Conservation (phyloP, 2,797 vertebrate species). For the Leptoclinus maculatus region DNA sequence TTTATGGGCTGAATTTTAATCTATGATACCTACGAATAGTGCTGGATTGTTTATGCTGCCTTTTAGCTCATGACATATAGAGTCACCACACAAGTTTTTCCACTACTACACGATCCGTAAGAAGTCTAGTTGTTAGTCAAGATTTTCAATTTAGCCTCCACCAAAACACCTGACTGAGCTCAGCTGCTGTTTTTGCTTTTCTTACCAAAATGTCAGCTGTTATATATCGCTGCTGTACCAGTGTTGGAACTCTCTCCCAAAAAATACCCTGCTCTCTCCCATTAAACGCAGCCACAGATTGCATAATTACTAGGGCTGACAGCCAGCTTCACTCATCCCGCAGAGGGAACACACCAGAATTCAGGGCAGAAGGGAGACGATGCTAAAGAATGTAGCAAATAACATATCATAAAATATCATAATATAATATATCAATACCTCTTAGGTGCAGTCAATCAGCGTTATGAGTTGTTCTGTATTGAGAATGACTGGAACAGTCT, state of each 20-base stretch:
- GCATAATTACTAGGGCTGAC: slow-evolving; percentile 47
- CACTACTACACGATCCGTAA: slow-evolving; percentile 5
- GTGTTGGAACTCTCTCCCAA: slow-evolving; percentile 28
- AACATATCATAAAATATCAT: neutral
- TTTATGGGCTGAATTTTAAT: neutral
- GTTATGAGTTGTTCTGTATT: neutral
- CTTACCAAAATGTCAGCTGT: slow-evolving; percentile 46
- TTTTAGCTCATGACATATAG: slow-evolving; percentile 3
- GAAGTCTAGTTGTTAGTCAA: slow-evolving; percentile 23
- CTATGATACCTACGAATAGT: neutral
- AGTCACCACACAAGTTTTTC: neutral
- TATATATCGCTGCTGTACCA: slow-evolving; percentile 20
- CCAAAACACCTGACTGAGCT: slow-evolving; percentile 34
- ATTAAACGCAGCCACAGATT: slow-evolving; percentile 33
- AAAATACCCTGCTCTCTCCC: slow-evolving; percentile 33
- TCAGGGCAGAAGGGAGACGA: neutral
- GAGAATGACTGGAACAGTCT: neutral
- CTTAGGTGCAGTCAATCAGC: neutral
- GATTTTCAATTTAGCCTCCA: slow-evolving; percentile 17
- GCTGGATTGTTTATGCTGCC: neutral
- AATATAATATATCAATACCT: neutral
- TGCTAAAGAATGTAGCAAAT: neutral
- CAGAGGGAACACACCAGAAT: slow-evolving; percentile 21
- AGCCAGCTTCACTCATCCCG: slow-evolving; percentile 33
- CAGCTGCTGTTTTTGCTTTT: slow-evolving; percentile 37